These are phyloP conservation scores for Micromesistius poutassou DNA, from an alignment of 2,797 vertebrate species.

Conservation along the genomic window DNA sequence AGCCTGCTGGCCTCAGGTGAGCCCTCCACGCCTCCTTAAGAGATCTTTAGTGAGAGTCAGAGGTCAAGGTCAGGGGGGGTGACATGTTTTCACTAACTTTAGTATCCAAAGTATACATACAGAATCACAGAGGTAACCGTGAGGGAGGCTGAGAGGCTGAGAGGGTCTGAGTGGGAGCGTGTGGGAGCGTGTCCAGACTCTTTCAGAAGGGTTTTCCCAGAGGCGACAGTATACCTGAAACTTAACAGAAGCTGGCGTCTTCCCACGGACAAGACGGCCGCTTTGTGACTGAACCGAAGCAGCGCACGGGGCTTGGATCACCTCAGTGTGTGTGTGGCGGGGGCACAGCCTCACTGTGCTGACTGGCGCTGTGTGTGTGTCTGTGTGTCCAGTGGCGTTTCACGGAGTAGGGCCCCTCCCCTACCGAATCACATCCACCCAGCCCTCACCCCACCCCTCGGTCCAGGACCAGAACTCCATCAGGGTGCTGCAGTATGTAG, in stretches of 20 bases:
- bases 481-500: conserved; percentile 95
- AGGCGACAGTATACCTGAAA: not conserved
- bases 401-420: conserved; percentile 78
- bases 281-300: no score
- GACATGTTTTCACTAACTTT: not conserved
- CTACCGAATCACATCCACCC: conserved; percentile 22
- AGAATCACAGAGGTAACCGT: no score
- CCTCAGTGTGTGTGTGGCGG: not conserved
- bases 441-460: conserved; percentile 82
- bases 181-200: no score
- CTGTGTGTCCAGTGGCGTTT: conserved; percentile 76
- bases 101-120: no score
- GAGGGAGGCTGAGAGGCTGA: no score
- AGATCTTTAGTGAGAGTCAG: not conserved
- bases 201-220: not conserved
- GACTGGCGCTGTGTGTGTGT: conserved; percentile 33
- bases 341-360: conserved; percentile 14
- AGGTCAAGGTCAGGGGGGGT: no score
- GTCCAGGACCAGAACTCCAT: conserved; percentile 91
- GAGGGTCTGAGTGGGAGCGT: no score
- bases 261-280: no score
- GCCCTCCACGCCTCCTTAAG: not conserved
- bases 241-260: not conserved
- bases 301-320: not conserved
- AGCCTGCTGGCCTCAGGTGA: conserved; percentile 63